A percentile compares a stretch with the other conserved stretches of the same genome.
These are phyloP conservation scores for Phoronis australis DNA, from an alignment of 2,888 invertebrate species.

Conservation along the genomic window DNA sequence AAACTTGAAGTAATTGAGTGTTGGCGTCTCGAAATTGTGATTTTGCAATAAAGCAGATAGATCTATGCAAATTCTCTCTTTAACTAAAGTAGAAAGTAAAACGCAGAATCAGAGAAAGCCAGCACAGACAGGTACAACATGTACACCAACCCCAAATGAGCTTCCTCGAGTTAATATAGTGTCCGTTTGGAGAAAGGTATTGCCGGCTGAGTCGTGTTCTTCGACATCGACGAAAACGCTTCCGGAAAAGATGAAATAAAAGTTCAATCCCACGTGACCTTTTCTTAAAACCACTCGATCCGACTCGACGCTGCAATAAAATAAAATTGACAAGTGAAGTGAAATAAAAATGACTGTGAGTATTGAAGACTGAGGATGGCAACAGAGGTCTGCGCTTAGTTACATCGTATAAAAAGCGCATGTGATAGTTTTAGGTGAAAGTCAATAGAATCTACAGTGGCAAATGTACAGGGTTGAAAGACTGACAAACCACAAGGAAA, in stretches of 20 bases:
- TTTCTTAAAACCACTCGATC: slow-evolving; percentile 17
- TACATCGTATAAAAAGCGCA: no score
- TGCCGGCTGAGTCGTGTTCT: slow-evolving; percentile 9
- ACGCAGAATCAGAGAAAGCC: not conserved
- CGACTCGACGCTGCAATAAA: slow-evolving; percentile 15
- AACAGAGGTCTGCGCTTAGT: no score
- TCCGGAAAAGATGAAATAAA: slow-evolving; percentile 24
- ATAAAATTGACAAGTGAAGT: no score
- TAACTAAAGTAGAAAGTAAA: not conserved
- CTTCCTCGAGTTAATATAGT: slow-evolving; percentile 18
- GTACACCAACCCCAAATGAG: slow-evolving; percentile 19
- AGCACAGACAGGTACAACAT: not conserved
- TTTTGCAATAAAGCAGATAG: not conserved
- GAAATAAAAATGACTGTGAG: no score
- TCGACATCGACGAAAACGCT: slow-evolving; percentile 22
- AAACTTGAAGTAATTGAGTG: no score
- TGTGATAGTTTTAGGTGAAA: no score
- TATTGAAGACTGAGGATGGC: no score
- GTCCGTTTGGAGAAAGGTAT: slow-evolving; percentile 16
- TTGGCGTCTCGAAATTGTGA: no score
- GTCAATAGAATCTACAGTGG: no score
- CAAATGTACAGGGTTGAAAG: no score
- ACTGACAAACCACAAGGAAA: no score
- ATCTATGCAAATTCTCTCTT: not conserved
- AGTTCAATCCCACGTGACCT: slow-evolving; percentile 22